These are phyloP conservation scores for Parazoanthus swiftii DNA, from an alignment of 92 coral and sea anemone species.

Conservation along the genomic window DNA sequence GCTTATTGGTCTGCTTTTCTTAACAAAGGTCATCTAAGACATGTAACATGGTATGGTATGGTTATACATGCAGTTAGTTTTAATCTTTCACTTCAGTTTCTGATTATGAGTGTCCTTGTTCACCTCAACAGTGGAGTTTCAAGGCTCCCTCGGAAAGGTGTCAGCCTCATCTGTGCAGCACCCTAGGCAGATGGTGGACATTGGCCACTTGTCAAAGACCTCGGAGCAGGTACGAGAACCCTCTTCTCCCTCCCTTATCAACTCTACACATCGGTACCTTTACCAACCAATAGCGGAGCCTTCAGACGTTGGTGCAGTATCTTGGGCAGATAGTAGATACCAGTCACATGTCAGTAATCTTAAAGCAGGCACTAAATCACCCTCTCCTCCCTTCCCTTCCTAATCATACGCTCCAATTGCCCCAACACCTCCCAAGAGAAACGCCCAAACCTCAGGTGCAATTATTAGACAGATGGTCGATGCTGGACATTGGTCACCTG, in stretches of 20 bases:
- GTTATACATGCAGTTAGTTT: no score
- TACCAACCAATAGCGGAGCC: neutral
- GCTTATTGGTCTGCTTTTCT: no score
- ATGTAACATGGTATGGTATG: neutral
- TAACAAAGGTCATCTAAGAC: no score
- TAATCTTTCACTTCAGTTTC: neutral
- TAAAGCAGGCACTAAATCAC: no score
- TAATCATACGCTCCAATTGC: no score
- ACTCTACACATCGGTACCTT: neutral
- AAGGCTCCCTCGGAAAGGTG: slow-evolving; percentile 86
- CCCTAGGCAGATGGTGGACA: slow-evolving; percentile 91
- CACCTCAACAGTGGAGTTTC: slow-evolving; percentile 68
- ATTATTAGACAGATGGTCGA: neutral
- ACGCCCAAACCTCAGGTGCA: no score
- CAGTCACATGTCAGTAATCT: no score
- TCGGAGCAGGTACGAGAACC: slow-evolving; percentile 65
- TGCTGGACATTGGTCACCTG: neutral
- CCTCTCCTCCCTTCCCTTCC: no score
- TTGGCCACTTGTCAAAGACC: slow-evolving; percentile 65
- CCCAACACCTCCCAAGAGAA: no score
- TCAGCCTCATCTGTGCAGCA: slow-evolving; percentile 88
- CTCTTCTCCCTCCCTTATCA: neutral
- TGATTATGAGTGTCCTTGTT: neutral
- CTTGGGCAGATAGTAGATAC: no score
- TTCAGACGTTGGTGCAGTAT: neutral